Evolutionary conservation across 2,113 vertebrate species (phyloP).

Genomic region (Lynx canadensis): DNA sequence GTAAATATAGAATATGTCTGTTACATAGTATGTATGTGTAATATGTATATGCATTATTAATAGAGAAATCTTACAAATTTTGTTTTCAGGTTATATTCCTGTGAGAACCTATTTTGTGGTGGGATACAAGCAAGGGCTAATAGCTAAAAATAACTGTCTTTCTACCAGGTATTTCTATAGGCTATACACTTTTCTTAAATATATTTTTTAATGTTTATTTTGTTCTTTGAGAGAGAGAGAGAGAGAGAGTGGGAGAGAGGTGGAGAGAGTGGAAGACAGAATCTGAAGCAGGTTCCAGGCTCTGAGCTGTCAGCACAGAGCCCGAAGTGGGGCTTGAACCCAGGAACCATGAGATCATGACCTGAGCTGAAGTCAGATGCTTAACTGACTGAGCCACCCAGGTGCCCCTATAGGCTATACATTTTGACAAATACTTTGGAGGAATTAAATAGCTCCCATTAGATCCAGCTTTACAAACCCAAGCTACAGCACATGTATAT

Average conservation of each 20-base stretch:
- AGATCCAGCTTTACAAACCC: conserved; percentile 2
- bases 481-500: neutral
- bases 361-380: too few relatives aligned
- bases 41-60: neutral
- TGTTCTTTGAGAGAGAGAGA: too few relatives aligned
- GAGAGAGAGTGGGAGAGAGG: too few relatives aligned
- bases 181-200: conserved; percentile 15
- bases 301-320: too few relatives aligned
- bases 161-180: neutral
- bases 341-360: too few relatives aligned
- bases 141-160: neutral
- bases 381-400: too few relatives aligned
- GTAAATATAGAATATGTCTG: neutral
- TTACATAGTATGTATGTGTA: neutral
- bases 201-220: too few relatives aligned
- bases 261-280: too few relatives aligned
- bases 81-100: neutral
- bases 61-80: conserved; percentile 5
- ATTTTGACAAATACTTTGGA: conserved; percentile 44
- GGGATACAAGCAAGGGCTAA: neutral
- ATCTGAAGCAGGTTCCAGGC: too few relatives aligned
- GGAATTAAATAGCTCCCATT: neutral
- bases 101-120: neutral
- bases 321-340: too few relatives aligned
- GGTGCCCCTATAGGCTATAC: neutral